Evolutionary conservation across 2,113 vertebrate genomes (phyloP), one percentile per base, ranked within the genome.

Genomic region (Trichechus manatus): DNA sequence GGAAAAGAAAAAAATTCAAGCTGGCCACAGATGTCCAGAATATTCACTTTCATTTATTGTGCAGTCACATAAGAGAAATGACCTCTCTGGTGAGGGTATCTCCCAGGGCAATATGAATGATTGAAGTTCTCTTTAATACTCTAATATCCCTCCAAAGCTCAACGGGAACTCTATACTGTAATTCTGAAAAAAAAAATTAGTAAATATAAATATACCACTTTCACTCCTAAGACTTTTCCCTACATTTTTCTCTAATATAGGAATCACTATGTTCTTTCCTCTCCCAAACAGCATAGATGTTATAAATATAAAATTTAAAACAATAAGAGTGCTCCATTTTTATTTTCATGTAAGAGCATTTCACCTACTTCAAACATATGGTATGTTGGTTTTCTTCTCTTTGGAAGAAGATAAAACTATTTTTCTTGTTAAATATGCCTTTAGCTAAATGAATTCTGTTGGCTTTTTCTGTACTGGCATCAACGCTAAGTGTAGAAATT

Each of bases 21-120:
- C 84, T 89, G 92, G 39, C 75, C 44, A 95, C 56, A 96, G 96
- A 93, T 96, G 86, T 97, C 68, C 79, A 93, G 92, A 74, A 88
- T 59, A 90, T 50, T 15, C 3, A 96, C 25, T 75, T 78, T 93
- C 94, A 97, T 96, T 95, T 92, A 93, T 39, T 88, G 31, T 80
- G 22, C 31, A 92, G 75, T 72, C 83, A 89, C 61, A 74, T 7
- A 97, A 29, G 36, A 84, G 87, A 95, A 98, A 98, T 66, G 0
- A 33, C 82, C 66, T 89, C 61, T 93, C 39, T 6, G 1, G 87
- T 20, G 36, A 36, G 27, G 27, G 42, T 47, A 50, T 15, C 75
- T 78, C 77, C 77, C 11, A 15, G 79, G 20, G 44, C 19, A 42
- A 61, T 90, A 53, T 29, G 20, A 83, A 53, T 47, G 4, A 85